phyloP scores from a whole-genome alignment of 2,113 vertebrate species.

The Passerina amoena region DNA sequence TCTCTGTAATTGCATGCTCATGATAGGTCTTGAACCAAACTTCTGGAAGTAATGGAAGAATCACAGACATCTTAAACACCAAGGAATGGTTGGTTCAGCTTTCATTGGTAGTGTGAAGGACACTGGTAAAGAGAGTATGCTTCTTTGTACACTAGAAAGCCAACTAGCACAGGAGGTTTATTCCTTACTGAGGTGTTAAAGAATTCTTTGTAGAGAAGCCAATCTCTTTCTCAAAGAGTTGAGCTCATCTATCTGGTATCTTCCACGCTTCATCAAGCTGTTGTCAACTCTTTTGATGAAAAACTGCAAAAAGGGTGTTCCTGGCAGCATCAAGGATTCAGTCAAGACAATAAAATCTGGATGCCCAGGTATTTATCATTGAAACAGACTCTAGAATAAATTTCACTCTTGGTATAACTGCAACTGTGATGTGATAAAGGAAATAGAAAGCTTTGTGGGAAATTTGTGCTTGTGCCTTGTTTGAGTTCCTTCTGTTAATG shows the following conservation, averaged over 20 bases:
- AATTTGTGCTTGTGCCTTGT: background rate
- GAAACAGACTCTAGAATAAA: background rate
- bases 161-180: background rate
- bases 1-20: background rate
- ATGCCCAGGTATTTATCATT: background rate
- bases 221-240: background rate
- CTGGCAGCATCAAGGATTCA: background rate
- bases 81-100: background rate
- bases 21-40: background rate
- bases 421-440: background rate
- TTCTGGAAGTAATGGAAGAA: background rate
- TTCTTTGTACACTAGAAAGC: background rate
- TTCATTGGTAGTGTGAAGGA: background rate
- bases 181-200: background rate
- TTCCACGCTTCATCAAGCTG: background rate
- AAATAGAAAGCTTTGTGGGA: background rate
- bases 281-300: background rate
- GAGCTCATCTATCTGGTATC: background rate
- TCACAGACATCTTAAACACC: background rate
- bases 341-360: background rate
- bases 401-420: background rate
- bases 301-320: background rate
- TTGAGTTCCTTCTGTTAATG: background rate
- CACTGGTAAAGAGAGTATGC: background rate
- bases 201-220: background rate